These are phyloP conservation scores for Chaetorhynchus papuensis DNA, from an alignment of 2,113 vertebrate species.

Conservation along the genomic window DNA sequence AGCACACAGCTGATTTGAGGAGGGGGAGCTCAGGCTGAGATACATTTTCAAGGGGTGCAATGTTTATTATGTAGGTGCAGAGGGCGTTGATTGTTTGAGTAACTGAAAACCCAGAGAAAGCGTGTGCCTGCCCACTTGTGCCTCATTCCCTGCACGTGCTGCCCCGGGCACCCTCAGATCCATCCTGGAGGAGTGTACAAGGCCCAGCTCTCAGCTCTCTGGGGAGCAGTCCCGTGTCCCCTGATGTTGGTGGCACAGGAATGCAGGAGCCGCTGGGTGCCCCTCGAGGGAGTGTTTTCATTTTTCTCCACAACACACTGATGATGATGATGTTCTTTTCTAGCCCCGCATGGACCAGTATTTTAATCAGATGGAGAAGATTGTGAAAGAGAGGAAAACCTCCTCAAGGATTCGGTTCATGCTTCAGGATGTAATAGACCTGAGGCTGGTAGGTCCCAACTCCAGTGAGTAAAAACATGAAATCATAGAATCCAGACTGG, in stretches of 20 bases:
- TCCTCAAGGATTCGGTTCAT: slow-evolving; percentile 97
- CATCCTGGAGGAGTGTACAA: rapidly evolving
- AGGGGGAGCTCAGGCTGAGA: not conserved
- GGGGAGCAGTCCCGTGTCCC: not conserved
- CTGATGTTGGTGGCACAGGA: not conserved
- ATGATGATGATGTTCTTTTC: not conserved
- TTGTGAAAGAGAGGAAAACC: slow-evolving; percentile 96
- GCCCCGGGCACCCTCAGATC: not conserved
- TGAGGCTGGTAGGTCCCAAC: slow-evolving; percentile 84
- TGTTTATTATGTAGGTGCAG: not conserved
- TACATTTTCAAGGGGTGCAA: not conserved
- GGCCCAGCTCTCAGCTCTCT: rapidly evolving
- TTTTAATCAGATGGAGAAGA: slow-evolving; percentile 99
- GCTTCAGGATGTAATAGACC: slow-evolving; percentile 94
- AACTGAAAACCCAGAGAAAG: not conserved
- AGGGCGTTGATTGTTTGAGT: not conserved
- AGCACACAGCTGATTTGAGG: not conserved
- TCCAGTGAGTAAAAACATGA: not conserved
- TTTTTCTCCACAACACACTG: not conserved
- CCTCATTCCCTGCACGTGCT: not conserved
- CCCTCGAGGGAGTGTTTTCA: not conserved
- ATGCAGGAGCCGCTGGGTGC: rapidly evolving
- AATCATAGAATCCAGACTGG: not conserved
- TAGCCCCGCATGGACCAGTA: slow-evolving; percentile 99
- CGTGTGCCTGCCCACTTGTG: not conserved